A percentile compares a stretch with the other conserved stretches of the same genome.
Evolutionary conservation across 2,888 invertebrate species (phyloP).

Genomic region (Gisinianus flammeolus): DNA sequence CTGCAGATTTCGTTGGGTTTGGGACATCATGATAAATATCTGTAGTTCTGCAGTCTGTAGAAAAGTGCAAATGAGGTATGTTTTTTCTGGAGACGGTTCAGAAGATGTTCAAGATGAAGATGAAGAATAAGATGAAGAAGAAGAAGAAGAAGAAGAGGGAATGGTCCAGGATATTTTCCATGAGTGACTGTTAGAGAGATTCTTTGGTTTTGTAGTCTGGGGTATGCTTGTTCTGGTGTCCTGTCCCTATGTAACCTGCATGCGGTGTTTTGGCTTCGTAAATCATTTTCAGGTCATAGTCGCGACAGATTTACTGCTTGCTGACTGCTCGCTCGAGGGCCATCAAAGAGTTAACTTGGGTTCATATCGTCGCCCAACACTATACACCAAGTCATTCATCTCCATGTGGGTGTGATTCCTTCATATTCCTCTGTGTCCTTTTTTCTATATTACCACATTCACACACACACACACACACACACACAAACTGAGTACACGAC

Average conservation of each 20-base stretch:
- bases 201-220: slow-evolving; percentile 39
- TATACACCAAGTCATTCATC: slow-evolving; percentile 25
- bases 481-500: neutral
- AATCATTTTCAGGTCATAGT: slow-evolving; percentile 58
- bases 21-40: no score
- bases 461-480: neutral
- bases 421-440: slow-evolving; percentile 32
- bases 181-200: slow-evolving; percentile 39
- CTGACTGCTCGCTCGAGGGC: slow-evolving; percentile 59
- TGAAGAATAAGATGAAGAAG: neutral
- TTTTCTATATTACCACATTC: slow-evolving; percentile 22
- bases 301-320: slow-evolving; percentile 59
- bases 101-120: neutral
- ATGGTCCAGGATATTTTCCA: neutral
- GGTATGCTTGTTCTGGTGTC: slow-evolving; percentile 38
- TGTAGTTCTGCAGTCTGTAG: no score
- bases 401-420: slow-evolving; percentile 40
- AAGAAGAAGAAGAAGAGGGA: slow-evolving; percentile 20
- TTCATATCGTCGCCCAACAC: slow-evolving; percentile 46
- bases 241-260: slow-evolving; percentile 45
- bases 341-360: slow-evolving; percentile 58
- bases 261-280: slow-evolving; percentile 56
- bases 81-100: no score
- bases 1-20: no score
- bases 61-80: no score